Conservation (phyloP, 2,888 invertebrate species). For the Latheticus oryzae region DNA sequence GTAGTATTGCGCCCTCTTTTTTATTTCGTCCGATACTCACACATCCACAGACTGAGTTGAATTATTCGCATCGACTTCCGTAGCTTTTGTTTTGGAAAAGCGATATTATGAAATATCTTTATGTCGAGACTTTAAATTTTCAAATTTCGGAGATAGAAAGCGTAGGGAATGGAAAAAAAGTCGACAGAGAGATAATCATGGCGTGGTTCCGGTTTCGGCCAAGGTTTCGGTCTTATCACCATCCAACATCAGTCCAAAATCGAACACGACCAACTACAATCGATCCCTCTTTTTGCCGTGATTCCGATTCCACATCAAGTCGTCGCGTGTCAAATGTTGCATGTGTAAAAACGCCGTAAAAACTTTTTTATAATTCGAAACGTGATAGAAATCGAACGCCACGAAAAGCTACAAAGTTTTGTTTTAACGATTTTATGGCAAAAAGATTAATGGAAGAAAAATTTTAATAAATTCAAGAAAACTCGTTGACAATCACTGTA, state of each 20-base stretch:
- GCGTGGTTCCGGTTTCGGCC: conserved; percentile 31
- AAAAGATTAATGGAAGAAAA: no score
- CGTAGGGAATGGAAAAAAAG: no score
- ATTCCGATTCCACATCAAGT: conserved; percentile 48
- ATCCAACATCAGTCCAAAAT: conserved; percentile 24
- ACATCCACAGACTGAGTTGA: no score
- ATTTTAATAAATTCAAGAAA: conserved; percentile 1
- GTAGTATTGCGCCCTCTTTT: conserved; percentile 41
- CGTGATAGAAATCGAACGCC: conserved; percentile 60
- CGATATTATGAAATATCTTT: conserved; percentile 44
- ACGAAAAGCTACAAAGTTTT: conserved; percentile 56
- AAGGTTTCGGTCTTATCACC: conserved; percentile 30
- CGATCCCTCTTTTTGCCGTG: conserved; percentile 42
- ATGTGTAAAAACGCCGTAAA: conserved; percentile 64
- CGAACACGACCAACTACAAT: conserved; percentile 11
- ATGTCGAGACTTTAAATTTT: conserved; percentile 37
- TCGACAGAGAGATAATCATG: conserved; percentile 36
- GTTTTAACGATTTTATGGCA: neutral
- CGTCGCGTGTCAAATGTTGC: conserved; percentile 60
- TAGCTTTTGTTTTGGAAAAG: conserved; percentile 43
- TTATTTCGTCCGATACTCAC: conserved; percentile 46
- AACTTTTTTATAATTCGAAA: conserved; percentile 60
- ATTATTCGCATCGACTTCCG: conserved; percentile 49
- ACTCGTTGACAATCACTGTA: neutral
- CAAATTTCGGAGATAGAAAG: no score